Percentiles rank a stretch among this genome's conserved stretches.
Conservation (phyloP, 1,140 invertebrate genomes). For the Lucilia cuprina region DNA sequence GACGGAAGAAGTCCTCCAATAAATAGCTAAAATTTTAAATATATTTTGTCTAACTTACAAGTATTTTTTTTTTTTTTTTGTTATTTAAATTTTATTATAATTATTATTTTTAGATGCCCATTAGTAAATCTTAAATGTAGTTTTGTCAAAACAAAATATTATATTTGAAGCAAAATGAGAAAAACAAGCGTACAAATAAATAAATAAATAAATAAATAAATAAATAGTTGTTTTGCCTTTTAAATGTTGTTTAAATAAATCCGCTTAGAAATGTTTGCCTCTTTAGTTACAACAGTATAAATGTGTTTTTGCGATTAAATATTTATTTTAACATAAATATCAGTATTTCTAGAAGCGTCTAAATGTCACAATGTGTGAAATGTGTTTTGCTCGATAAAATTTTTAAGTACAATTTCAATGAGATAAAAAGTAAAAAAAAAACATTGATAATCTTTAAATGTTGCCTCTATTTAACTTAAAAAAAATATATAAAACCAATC, state of each 20-base stretch:
- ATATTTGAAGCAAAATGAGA: background rate
- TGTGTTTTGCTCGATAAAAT: background rate
- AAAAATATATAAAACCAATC: background rate
- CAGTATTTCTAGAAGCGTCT: background rate
- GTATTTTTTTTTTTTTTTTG: no score
- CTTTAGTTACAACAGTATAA: background rate
- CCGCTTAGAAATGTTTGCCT: background rate
- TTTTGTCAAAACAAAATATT: no score
- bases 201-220: no score
- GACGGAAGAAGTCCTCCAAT: no score
- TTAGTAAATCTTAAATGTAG: no score
- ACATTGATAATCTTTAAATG: slow-evolving; percentile 3
- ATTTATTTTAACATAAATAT: background rate
- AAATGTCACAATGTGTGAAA: slow-evolving; percentile 2
- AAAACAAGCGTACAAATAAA: background rate
- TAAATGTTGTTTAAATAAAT: background rate
- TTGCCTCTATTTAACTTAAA: background rate
- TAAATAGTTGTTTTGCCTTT: background rate
- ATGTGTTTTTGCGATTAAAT: background rate
- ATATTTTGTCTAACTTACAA: no score
- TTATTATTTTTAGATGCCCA: no score
- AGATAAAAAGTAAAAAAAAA: background rate
- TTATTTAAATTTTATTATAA: no score
- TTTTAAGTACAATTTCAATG: background rate
- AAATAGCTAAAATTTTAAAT: no score